Evolutionary conservation across 1,140 invertebrate species (phyloP).

Genomic region (Microplitis demolitor): DNA sequence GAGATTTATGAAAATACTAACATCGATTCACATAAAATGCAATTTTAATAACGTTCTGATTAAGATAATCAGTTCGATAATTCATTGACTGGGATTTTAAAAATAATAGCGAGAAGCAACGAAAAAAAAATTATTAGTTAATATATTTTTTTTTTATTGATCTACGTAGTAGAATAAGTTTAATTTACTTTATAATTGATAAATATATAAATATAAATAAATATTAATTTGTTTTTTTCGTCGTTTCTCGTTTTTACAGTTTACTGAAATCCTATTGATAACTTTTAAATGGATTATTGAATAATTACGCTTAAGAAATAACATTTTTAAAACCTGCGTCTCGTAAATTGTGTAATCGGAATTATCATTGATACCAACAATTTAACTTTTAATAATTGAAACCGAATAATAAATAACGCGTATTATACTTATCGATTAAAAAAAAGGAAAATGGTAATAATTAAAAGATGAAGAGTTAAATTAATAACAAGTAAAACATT

Average conservation of each 20-base stretch:
- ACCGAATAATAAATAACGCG: slow-evolving; percentile 5
- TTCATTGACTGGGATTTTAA: neutral
- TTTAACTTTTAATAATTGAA: neutral
- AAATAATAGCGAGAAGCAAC: neutral
- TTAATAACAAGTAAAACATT: slow-evolving; percentile 23
- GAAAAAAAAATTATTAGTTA: neutral
- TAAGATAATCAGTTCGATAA: neutral
- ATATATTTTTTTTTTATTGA: too few relatives aligned
- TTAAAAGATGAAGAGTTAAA: neutral
- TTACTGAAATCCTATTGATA: neutral
- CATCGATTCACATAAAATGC: neutral
- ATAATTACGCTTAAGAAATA: neutral
- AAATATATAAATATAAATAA: neutral
- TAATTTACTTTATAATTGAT: neutral
- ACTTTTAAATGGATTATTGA: neutral
- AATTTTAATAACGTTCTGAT: slow-evolving; percentile 13
- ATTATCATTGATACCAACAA: neutral
- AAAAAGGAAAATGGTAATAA: neutral
- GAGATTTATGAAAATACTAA: slow-evolving; percentile 30
- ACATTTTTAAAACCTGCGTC: neutral
- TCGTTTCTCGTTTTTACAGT: neutral
- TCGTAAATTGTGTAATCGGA: neutral
- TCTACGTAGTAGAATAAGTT: neutral
- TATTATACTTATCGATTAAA: slow-evolving; percentile 23
- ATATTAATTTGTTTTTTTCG: neutral